Percentiles rank a stretch among this genome's conserved stretches.
Conservation (phyloP, 2,888 invertebrate genomes). For the Synanthedon vespiformis region DNA sequence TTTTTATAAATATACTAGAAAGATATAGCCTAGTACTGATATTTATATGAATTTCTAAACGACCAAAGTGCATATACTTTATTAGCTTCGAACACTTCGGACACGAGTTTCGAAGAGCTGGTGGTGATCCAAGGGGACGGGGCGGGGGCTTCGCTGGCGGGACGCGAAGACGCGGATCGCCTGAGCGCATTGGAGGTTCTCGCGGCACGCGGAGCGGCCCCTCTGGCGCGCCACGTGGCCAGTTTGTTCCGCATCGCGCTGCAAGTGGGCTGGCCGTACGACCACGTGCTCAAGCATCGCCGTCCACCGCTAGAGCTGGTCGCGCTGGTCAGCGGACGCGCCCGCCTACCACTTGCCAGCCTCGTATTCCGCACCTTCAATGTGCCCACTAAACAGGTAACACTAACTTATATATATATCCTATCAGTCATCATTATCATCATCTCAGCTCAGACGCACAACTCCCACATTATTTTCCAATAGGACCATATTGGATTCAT, state of each 20-base stretch:
- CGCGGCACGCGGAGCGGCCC: conserved; percentile 44
- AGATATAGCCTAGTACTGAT: no score
- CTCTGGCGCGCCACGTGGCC: conserved; percentile 51
- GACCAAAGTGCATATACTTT: neutral
- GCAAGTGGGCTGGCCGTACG: conserved; percentile 60
- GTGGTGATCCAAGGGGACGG: conserved; percentile 52
- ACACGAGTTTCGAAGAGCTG: conserved; percentile 59
- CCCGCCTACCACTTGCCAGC: conserved; percentile 57
- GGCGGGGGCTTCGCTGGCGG: conserved; percentile 44
- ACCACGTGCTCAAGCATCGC: conserved; percentile 54
- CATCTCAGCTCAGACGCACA: no score
- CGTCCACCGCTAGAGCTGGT: conserved; percentile 56
- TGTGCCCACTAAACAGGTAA: conserved; percentile 53
- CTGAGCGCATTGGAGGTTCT: conserved; percentile 54
- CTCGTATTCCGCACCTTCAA: conserved; percentile 60
- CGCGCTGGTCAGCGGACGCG: conserved; percentile 54
- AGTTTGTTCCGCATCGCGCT: conserved; percentile 57
- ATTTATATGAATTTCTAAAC: neutral
- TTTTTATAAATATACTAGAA: no score
- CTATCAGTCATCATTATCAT: no score
- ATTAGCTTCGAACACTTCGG: conserved; percentile 53
- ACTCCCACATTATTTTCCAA: conserved; percentile 16
- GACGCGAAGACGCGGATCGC: conserved; percentile 54
- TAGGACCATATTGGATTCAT: neutral
- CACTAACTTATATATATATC: no score